These are phyloP conservation scores for Aphelocoma californica DNA, from an alignment of 2,797 vertebrate genomes.

Conservation along the genomic window DNA sequence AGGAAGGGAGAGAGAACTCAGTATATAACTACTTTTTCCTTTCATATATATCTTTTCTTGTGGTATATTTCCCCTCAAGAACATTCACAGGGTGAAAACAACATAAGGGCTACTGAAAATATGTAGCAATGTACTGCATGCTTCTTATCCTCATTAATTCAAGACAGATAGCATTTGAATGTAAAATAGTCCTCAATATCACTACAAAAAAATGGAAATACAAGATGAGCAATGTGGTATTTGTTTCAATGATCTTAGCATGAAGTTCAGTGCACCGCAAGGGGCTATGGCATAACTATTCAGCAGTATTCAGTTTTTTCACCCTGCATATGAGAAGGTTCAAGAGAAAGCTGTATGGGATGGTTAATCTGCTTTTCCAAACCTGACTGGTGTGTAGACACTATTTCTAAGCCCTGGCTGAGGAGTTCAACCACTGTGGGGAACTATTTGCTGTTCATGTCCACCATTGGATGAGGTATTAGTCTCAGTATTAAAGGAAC, in stretches of 20 bases:
- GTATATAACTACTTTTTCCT: not conserved
- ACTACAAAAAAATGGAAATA: not conserved
- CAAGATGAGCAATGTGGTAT: not conserved
- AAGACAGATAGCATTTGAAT: constrained; percentile 14
- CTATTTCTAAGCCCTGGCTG: not conserved
- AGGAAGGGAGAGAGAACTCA: not conserved
- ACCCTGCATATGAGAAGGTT: not conserved
- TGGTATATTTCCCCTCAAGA: constrained; percentile 32
- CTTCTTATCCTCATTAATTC: constrained; percentile 38
- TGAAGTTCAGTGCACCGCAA: not conserved
- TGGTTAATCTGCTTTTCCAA: not conserved
- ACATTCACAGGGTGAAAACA: constrained; percentile 39
- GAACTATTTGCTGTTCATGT: not conserved
- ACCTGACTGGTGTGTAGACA: not conserved
- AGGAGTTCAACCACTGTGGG: not conserved
- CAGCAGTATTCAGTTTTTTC: not conserved
- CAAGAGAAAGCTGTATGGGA: not conserved
- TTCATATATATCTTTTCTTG: not conserved
- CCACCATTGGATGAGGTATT: fast-evolving
- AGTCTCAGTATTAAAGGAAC: not conserved
- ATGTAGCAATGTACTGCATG: not conserved
- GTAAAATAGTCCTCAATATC: constrained; percentile 11
- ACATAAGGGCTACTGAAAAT: constrained; percentile 44
- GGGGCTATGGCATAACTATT: not conserved
- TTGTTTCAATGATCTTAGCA: not conserved